A percentile compares a stretch with the other conserved stretches of the same genome.
Conservation (phyloP, 2,888 invertebrate species). For the Cryptus armator region DNA sequence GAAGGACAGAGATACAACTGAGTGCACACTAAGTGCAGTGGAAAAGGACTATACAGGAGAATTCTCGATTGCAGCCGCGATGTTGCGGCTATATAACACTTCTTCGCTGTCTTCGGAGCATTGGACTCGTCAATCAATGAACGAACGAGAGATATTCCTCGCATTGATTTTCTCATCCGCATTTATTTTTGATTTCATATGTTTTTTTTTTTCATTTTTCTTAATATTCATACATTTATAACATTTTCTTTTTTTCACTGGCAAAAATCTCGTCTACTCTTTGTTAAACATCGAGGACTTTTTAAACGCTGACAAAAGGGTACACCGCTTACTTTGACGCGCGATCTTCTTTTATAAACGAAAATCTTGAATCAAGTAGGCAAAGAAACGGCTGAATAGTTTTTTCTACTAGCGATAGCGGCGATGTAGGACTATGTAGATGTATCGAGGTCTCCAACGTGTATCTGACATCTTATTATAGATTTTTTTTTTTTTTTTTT, state of each 20-base stretch:
- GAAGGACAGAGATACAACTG: not conserved
- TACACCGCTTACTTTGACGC: not conserved
- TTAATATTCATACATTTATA: too few relatives aligned
- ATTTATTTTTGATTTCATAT: not conserved
- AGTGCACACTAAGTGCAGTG: too few relatives aligned
- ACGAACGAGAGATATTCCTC: not conserved
- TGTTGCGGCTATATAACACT: conserved; percentile 56
- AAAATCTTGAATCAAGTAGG: not conserved
- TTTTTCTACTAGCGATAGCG: not conserved
- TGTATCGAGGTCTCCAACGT: not conserved
- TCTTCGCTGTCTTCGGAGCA: not conserved
- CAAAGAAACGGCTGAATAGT: conserved; percentile 7
- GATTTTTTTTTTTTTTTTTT: not conserved
- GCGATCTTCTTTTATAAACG: not conserved
- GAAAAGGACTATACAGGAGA: not conserved
- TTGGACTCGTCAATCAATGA: not conserved
- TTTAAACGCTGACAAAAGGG: conserved; percentile 14
- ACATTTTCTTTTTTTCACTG: too few relatives aligned
- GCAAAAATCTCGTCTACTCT: not conserved
- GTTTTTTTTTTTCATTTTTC: not conserved
- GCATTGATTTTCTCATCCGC: not conserved
- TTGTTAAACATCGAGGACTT: not conserved
- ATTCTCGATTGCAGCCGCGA: conserved; percentile 71
- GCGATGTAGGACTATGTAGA: not conserved
- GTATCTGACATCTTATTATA: not conserved